Conservation (phyloP, 2,113 vertebrate genomes). For the Psophia crepitans region DNA sequence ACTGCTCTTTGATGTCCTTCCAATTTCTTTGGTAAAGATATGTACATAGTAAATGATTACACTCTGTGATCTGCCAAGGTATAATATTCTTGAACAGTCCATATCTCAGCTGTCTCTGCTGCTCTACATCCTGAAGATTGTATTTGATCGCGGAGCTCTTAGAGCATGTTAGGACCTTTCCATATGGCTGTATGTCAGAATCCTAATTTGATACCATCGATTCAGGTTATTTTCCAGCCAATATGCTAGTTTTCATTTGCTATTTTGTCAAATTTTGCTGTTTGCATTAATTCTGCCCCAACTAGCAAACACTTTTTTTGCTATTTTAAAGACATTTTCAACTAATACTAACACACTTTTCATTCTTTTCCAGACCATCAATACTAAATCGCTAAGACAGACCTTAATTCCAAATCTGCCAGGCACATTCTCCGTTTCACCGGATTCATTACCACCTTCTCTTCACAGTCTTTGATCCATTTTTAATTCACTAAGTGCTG, state of each 20-base stretch:
- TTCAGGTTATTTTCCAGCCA: background rate
- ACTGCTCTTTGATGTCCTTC: background rate
- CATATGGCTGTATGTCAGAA: background rate
- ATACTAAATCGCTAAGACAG: background rate
- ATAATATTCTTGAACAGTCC: background rate
- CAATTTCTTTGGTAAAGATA: background rate
- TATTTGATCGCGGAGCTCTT: background rate
- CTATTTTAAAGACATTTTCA: background rate
- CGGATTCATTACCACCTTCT: background rate
- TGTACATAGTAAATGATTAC: background rate
- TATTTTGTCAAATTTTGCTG: background rate
- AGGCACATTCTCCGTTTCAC: background rate
- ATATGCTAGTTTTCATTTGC: background rate
- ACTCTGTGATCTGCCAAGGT: background rate
- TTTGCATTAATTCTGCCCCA: background rate
- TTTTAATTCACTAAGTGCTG: background rate
- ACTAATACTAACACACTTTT: background rate
- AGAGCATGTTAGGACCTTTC: background rate
- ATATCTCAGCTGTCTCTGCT: background rate
- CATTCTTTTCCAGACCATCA: background rate
- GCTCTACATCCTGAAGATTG: background rate
- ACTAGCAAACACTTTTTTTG: background rate
- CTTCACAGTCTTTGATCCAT: background rate
- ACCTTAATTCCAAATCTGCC: background rate
- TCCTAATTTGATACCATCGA: accelerated